phyloP scores from a whole-genome alignment of 2,113 vertebrate species.

The Euleptes europaea region DNA sequence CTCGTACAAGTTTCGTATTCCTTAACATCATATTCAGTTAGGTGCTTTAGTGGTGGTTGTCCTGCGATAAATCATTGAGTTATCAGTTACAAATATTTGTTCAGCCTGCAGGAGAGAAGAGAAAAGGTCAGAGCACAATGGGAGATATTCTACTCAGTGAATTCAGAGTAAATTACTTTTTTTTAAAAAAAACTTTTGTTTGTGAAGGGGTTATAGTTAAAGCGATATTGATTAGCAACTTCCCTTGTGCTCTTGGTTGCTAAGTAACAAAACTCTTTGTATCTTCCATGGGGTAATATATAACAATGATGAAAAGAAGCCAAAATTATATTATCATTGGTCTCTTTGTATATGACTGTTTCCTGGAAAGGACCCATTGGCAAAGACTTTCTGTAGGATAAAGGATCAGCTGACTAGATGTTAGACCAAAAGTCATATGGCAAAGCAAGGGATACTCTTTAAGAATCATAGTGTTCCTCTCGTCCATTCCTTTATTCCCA shows the following conservation, averaged over 20 bases:
- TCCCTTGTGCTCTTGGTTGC: constrained; percentile 46
- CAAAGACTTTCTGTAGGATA: not conserved
- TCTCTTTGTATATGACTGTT: not conserved
- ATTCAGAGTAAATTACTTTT: constrained; percentile 60
- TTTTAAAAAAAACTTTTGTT: constrained; percentile 41
- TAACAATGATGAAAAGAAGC: constrained; percentile 21
- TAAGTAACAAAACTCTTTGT: constrained; percentile 48
- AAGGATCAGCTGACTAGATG: not conserved
- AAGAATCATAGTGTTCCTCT: not conserved
- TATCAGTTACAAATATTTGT: constrained; percentile 66
- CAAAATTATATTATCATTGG: not conserved
- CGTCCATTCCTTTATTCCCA: not conserved
- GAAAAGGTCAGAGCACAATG: constrained; percentile 54
- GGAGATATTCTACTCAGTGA: constrained; percentile 38
- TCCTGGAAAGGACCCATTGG: constrained; percentile 4
- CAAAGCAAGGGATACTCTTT: not conserved
- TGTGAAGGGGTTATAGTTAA: constrained; percentile 44
- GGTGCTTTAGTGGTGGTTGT: constrained; percentile 42
- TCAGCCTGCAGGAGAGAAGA: constrained; percentile 46
- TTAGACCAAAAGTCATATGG: not conserved
- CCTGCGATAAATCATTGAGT: constrained; percentile 56
- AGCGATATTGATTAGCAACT: constrained; percentile 46
- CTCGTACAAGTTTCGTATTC: constrained; percentile 49
- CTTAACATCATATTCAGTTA: constrained; percentile 58
- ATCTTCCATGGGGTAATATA: constrained; percentile 34